phyloP scores from a whole-genome alignment of 1,140 invertebrate species.

The Solenopsis fugax region DNA sequence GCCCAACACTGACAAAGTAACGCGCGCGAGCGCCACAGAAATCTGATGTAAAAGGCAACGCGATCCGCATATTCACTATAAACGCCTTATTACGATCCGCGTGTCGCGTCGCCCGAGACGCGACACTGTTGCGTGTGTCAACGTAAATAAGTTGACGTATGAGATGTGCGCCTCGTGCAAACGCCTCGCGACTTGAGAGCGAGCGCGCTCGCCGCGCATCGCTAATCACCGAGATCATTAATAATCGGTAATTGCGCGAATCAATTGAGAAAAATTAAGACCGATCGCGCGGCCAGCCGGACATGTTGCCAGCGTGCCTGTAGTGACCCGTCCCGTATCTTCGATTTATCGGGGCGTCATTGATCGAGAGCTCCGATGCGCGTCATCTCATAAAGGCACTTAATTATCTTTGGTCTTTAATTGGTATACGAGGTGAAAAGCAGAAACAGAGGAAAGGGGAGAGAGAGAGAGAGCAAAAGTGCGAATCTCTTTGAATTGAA shows the following conservation, averaged over 20 bases:
- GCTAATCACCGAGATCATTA: constrained; percentile 68
- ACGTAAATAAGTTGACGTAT: constrained; percentile 66
- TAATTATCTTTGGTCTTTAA: constrained; percentile 45
- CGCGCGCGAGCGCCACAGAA: constrained; percentile 29
- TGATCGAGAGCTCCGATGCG: constrained; percentile 51
- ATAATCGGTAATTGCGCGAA: constrained; percentile 70
- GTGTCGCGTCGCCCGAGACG: background rate
- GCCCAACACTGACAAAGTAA: constrained; percentile 72
- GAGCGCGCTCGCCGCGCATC: constrained; percentile 39
- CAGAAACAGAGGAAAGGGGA: background rate
- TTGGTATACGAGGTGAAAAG: constrained; percentile 23
- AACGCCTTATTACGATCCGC: constrained; percentile 64
- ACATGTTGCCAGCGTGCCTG: constrained; percentile 42
- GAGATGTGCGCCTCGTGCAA: background rate
- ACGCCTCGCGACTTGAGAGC: background rate
- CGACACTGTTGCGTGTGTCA: constrained; percentile 51
- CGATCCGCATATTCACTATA: constrained; percentile 55
- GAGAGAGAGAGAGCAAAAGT: background rate
- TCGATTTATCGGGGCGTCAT: constrained; percentile 57
- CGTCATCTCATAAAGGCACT: constrained; percentile 45
- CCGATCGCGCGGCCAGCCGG: constrained; percentile 28
- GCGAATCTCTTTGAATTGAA: background rate
- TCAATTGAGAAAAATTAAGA: constrained; percentile 66
- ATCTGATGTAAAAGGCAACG: constrained; percentile 69
- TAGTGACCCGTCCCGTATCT: constrained; percentile 24